Conservation (phyloP, 2,113 vertebrate species). For the Colinus virginianus region DNA sequence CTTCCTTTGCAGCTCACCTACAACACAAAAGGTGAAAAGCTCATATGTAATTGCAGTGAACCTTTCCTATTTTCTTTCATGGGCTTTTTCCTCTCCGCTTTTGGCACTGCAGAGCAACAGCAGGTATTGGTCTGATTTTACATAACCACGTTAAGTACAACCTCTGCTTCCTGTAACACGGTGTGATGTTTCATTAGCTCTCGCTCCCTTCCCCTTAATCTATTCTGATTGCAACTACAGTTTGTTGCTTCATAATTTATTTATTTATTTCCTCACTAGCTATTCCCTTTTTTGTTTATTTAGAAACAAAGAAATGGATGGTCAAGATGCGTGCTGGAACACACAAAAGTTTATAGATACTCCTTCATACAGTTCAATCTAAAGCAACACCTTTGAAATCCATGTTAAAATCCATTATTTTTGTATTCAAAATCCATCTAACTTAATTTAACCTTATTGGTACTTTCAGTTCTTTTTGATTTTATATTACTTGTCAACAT, state of each 20-base stretch:
- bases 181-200: background rate
- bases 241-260: background rate
- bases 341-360: rapidly evolving
- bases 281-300: background rate
- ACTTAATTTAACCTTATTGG: background rate
- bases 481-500: background rate
- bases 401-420: background rate
- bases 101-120: background rate
- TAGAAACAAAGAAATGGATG: background rate
- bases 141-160: background rate
- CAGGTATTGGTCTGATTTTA: background rate
- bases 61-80: background rate
- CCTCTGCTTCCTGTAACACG: background rate
- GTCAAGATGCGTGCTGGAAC: background rate
- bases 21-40: constrained; percentile 37
- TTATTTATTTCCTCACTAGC: background rate
- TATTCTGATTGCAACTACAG: background rate
- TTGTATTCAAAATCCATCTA: background rate
- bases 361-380: background rate
- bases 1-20: constrained; percentile 97
- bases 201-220: background rate
- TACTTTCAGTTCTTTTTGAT: background rate
- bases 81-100: background rate
- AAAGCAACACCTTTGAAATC: background rate
- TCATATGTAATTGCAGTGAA: background rate